These are phyloP conservation scores for Hemicordylus capensis DNA, from an alignment of 2,113 vertebrate genomes.

Conservation along the genomic window DNA sequence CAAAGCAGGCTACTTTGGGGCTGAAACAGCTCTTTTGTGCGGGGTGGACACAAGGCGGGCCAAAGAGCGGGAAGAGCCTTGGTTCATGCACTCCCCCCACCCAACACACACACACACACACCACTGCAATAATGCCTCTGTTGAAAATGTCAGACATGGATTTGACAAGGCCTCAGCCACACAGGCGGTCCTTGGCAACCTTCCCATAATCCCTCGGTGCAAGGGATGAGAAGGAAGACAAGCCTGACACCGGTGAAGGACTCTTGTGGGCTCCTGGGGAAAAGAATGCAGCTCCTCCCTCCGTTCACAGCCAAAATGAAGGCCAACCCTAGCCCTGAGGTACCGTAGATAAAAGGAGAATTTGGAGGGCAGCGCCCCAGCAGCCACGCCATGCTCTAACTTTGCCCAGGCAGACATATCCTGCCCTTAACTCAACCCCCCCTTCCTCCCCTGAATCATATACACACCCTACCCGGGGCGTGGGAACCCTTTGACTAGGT, in stretches of 20 bases:
- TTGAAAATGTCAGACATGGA: no score
- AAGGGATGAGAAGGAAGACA: not conserved
- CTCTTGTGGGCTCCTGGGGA: not conserved
- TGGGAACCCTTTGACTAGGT: not conserved
- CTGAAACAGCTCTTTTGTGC: no score
- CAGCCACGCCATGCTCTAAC: not conserved
- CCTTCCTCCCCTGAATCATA: not conserved
- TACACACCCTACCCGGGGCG: not conserved
- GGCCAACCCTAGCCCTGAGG: not conserved
- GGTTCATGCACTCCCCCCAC: not conserved
- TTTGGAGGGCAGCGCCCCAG: not conserved
- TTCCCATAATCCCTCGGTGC: not conserved
- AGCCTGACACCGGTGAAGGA: not conserved
- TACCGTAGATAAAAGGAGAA: not conserved
- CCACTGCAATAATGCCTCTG: no score
- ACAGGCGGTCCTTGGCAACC: not conserved
- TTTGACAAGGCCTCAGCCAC: not conserved
- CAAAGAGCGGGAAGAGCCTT: not conserved
- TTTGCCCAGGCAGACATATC: not conserved
- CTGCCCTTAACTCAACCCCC: not conserved
- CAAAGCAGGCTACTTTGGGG: no score
- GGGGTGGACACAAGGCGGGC: no score
- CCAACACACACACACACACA: not conserved
- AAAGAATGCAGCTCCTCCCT: not conserved
- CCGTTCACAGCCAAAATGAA: not conserved